These are phyloP conservation scores for Rhodinocichla rosea DNA, from an alignment of 2,113 vertebrate species.

Conservation along the genomic window DNA sequence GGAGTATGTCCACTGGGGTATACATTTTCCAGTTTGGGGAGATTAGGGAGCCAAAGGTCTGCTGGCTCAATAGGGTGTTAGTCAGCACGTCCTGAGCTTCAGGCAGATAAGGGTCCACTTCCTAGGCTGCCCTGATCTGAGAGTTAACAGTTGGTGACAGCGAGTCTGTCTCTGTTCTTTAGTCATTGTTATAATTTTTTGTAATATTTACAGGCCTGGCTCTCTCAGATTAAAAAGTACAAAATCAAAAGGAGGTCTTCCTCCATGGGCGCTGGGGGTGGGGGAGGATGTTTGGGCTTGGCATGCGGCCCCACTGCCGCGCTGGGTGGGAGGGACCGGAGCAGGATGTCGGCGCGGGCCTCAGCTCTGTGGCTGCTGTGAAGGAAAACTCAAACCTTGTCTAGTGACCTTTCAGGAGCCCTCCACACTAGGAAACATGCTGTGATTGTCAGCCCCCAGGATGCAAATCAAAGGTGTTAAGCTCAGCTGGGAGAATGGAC, in stretches of 20 bases:
- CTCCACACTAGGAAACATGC: not conserved
- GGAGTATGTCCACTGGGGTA: not conserved
- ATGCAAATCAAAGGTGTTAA: not conserved
- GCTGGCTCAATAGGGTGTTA: conserved; percentile 13
- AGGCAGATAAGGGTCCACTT: conserved; percentile 56
- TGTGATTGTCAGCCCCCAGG: not conserved
- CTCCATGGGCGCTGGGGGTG: not conserved
- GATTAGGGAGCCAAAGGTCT: conserved; percentile 57
- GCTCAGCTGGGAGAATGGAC: not conserved
- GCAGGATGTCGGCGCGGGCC: not conserved
- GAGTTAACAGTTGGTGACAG: conserved; percentile 62
- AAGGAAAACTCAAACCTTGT: not conserved
- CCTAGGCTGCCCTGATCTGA: conserved; percentile 55
- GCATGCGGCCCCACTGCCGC: not conserved
- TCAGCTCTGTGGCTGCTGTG: not conserved
- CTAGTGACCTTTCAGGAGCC: not conserved
- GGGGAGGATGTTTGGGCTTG: conserved; percentile 12
- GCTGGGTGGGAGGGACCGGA: not conserved
- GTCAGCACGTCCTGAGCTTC: conserved; percentile 63
- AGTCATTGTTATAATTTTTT: conserved; percentile 53
- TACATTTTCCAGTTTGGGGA: conserved; percentile 8
- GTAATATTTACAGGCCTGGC: conserved; percentile 52
- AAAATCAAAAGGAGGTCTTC: conserved; percentile 38
- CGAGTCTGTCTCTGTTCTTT: conserved; percentile 61
- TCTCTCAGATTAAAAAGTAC: conserved; percentile 35